Evolutionary conservation across 2,113 vertebrate genomes (phyloP).

Genomic region (Ptilorrhoa leucosticta): DNA sequence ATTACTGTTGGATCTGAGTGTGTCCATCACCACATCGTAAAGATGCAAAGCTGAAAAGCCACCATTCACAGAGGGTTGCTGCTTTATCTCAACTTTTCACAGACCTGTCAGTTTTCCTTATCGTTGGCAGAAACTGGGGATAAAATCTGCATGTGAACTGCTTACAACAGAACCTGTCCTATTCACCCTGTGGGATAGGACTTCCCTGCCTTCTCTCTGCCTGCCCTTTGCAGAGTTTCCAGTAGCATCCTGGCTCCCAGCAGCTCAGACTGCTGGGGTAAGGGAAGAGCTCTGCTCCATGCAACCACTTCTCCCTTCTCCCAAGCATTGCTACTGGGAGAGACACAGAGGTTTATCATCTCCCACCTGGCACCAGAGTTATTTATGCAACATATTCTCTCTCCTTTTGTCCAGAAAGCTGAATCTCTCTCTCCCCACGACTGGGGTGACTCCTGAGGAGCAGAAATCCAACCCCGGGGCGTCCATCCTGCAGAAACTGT

Average conservation of each 20-base stretch:
- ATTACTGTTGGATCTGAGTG: not conserved
- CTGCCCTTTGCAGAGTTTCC: not conserved
- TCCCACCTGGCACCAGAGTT: not conserved
- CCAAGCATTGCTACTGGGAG: not conserved
- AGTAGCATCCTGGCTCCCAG: not conserved
- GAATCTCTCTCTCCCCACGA: not conserved
- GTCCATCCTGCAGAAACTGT: not conserved
- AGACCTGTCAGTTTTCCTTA: not conserved
- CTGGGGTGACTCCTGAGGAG: not conserved
- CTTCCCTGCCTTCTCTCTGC: not conserved
- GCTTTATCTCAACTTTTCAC: not conserved
- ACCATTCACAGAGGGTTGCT: not conserved
- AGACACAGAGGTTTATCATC: not conserved
- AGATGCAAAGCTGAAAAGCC: not conserved
- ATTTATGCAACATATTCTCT: not conserved
- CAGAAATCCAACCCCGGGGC: not conserved
- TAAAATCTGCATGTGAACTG: not conserved
- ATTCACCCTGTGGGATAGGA: fast-evolving
- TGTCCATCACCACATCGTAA: not conserved
- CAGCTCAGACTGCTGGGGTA: not conserved
- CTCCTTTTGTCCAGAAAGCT: not conserved
- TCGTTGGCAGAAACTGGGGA: not conserved
- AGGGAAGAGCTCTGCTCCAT: not conserved
- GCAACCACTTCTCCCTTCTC: not conserved
- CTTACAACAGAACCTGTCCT: not conserved